Percentiles rank a stretch among this genome's conserved stretches.
These are phyloP conservation scores for Micrasema minimum DNA, from an alignment of 1,140 invertebrate species.

Conservation along the genomic window DNA sequence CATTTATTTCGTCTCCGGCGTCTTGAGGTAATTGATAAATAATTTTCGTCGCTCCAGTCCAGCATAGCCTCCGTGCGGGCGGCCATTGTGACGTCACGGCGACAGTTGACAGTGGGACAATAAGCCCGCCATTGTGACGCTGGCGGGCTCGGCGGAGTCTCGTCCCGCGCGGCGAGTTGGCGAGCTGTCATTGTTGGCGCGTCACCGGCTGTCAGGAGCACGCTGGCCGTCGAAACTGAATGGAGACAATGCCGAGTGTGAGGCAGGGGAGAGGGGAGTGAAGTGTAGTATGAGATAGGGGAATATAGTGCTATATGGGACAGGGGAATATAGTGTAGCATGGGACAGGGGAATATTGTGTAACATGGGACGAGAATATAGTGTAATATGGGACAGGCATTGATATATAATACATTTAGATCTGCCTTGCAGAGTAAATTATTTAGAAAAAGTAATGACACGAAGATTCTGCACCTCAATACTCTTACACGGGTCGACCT, in stretches of 20 bases:
- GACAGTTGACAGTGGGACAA: slow-evolving; percentile 15
- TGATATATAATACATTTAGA: no score
- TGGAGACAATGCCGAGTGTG: neutral
- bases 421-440: no score
- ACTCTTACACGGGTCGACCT: no score
- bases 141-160: neutral
- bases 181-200: slow-evolving; percentile 6
- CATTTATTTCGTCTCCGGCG: no score
- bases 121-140: neutral
- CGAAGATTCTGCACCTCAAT: no score
- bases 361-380: no score
- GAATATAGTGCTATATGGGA: neutral
- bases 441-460: no score
- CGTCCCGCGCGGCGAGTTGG: slow-evolving; percentile 9
- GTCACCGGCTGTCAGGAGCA: slow-evolving; percentile 19
- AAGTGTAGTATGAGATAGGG: neutral
- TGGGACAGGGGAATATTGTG: no score
- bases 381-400: no score
- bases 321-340: neutral
- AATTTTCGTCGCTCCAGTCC: no score
- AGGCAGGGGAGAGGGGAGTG: neutral
- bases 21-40: no score
- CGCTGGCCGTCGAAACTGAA: neutral
- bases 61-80: neutral
- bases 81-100: slow-evolving; percentile 5